phyloP scores from a whole-genome alignment of 2,797 vertebrate species.

The Helostoma temminkii region DNA sequence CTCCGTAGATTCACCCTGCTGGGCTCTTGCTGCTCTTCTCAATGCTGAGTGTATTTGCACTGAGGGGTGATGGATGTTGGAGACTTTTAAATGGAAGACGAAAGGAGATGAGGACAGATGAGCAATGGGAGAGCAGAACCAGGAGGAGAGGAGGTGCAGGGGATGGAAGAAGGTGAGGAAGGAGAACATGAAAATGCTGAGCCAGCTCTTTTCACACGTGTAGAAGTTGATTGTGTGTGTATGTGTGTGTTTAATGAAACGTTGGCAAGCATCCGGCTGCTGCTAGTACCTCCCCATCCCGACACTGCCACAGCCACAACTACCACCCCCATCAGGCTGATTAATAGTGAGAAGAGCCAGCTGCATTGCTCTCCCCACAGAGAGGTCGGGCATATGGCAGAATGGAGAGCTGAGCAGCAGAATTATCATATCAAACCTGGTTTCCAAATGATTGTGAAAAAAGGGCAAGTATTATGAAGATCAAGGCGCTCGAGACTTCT shows the following conservation, averaged over 20 bases:
- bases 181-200: constrained; percentile 64
- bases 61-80: constrained; percentile 71
- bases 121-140: constrained; percentile 38
- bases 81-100: constrained; percentile 55
- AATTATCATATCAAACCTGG: constrained; percentile 87
- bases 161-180: constrained; percentile 47
- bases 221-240: constrained; percentile 21
- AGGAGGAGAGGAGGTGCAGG: constrained; percentile 38
- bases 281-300: constrained; percentile 44
- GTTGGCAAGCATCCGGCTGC: constrained; percentile 59
- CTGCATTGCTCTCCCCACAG: constrained; percentile 80
- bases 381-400: constrained; percentile 83
- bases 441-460: constrained; percentile 62
- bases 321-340: constrained; percentile 68
- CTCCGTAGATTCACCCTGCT: constrained; percentile 51
- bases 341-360: constrained; percentile 82
- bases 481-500: constrained; percentile 70
- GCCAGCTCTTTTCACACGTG: constrained; percentile 58
- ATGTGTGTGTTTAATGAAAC: constrained; percentile 33
- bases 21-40: constrained; percentile 40
- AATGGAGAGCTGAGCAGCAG: constrained; percentile 71
- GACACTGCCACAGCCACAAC: constrained; percentile 31
- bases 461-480: constrained; percentile 68
- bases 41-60: constrained; percentile 55
- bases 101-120: constrained; percentile 56